Evolutionary conservation across 2,888 invertebrate species (phyloP), one percentile per base, ranked within the genome.

Genomic region (Pteria penguin): DNA sequence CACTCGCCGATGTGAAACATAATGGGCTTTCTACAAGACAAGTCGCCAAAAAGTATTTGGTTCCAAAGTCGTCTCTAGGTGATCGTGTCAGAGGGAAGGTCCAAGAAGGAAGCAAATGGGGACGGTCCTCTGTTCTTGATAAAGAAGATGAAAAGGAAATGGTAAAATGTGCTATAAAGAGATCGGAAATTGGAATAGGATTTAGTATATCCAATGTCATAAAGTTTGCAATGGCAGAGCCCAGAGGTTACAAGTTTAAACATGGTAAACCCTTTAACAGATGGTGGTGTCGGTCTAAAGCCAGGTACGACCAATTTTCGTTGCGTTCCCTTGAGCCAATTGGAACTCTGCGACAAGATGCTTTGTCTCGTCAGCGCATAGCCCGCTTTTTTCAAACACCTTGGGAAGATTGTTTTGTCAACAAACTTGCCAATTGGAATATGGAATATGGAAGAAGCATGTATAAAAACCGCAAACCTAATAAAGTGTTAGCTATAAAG

Each of bases 361-460:
- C 68, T 2, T 76, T 79, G 79, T 72, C 65, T n/a, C 31, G 65
- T 58, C n/a, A 57, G 18, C 31, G 71, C 8, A 27, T 78, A 11
- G 5, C 22, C 29, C 24, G 29, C 22, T 78, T 58, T 45, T 78
- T 71, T 36, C 2, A 45, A 22, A 65, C 1, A 11, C 29, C 71
- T 2, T 27, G 54, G 26, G 26, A 45, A 18, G 75, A 67, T 31
- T 27, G 27, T 3, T 29, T 29, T n/a, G 8, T n/a, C 2, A 2
- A 62, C 4, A 32, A 55, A 3, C 27, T 79, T 3, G 11, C 79
- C 78, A 1, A 8, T 26, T 4, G 8, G 61, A 22, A 67, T 74
- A 1, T 78, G 78, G 80, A 80, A 81, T 27, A 78, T 78, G 68
- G 78, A 81, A 36, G 78, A 76, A 31, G 78, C 74, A 2, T 78